Evolutionary conservation across 2,797 vertebrate genomes (phyloP).

Genomic region (Triplophysa yarkandensis): DNA sequence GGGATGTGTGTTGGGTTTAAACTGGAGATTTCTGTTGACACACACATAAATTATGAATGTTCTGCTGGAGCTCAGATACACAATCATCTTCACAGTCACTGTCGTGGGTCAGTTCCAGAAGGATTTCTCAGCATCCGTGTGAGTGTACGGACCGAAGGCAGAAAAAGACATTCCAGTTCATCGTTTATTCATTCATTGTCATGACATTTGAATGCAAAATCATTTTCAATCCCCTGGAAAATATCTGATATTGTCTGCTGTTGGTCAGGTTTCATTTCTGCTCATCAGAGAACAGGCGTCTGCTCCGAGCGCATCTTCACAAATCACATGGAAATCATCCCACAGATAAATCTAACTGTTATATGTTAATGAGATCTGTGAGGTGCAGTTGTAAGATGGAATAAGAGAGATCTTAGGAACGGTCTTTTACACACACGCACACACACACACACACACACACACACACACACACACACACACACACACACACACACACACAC

Average conservation of each 20-base stretch:
- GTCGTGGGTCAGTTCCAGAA: conserved; percentile 70
- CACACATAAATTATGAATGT: conserved; percentile 67
- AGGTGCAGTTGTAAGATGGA: too few relatives aligned
- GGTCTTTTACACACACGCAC: too few relatives aligned
- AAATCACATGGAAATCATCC: too few relatives aligned
- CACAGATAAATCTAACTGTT: too few relatives aligned
- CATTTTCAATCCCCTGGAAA: conserved; percentile 54
- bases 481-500: too few relatives aligned
- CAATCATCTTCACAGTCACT: conserved; percentile 75
- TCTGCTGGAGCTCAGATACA: conserved; percentile 60
- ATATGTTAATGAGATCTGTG: too few relatives aligned
- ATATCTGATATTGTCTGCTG: conserved; percentile 3
- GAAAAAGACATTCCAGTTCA: conserved; percentile 70
- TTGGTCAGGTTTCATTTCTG: neutral
- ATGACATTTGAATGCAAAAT: conserved; percentile 63
- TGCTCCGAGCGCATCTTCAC: too few relatives aligned
- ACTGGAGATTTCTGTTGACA: conserved; percentile 62
- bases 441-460: too few relatives aligned
- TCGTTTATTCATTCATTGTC: conserved; percentile 72
- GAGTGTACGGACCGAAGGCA: conserved; percentile 69
- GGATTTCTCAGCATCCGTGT: conserved; percentile 62
- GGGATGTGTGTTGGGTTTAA: conserved; percentile 17
- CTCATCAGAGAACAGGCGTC: conserved; percentile 34
- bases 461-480: too few relatives aligned
- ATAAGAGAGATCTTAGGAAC: too few relatives aligned